Percentiles rank a stretch among this genome's conserved stretches.
These are phyloP conservation scores for Nycticebus coucang DNA, from an alignment of 2,113 vertebrate species.

Conservation along the genomic window DNA sequence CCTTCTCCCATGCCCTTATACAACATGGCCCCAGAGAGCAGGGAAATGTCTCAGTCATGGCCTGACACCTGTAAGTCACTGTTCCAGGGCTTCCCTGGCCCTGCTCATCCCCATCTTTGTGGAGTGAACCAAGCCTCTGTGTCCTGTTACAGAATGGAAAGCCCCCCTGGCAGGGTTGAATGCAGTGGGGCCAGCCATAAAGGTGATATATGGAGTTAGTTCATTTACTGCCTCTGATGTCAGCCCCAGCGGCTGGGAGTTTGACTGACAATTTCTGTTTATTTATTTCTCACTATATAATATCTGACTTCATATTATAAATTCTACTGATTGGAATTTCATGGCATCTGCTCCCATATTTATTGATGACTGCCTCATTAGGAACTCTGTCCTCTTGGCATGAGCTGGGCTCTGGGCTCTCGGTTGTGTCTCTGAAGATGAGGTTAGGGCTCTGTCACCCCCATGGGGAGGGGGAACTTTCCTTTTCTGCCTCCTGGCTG, in stretches of 20 bases:
- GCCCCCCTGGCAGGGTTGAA: slow-evolving; percentile 5
- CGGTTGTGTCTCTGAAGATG: background rate
- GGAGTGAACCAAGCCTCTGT: background rate
- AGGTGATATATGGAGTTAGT: slow-evolving; percentile 82
- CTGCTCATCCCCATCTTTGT: background rate
- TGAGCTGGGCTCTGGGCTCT: background rate
- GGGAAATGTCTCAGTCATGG: background rate
- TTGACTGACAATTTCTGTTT: slow-evolving; percentile 87
- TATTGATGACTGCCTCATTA: slow-evolving; percentile 80
- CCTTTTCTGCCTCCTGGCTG: background rate
- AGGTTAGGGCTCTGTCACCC: background rate
- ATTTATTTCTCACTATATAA: slow-evolving; percentile 84
- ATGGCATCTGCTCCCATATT: slow-evolving; percentile 80
- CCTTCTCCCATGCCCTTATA: background rate
- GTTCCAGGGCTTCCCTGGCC: background rate
- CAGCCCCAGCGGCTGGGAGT: slow-evolving; percentile 79
- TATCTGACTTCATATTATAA: slow-evolving; percentile 83
- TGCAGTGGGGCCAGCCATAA: slow-evolving; percentile 66
- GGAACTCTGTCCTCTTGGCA: background rate
- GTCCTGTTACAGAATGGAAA: slow-evolving; percentile 44
- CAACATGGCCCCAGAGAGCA: background rate
- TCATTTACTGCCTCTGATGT: slow-evolving; percentile 82
- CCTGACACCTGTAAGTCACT: background rate
- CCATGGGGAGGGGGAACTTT: background rate
- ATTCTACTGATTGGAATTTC: slow-evolving; percentile 86